Percentiles rank a stretch among this genome's conserved stretches.
These are phyloP conservation scores for Lobophora halterata DNA, from an alignment of 2,888 invertebrate species.

Conservation along the genomic window DNA sequence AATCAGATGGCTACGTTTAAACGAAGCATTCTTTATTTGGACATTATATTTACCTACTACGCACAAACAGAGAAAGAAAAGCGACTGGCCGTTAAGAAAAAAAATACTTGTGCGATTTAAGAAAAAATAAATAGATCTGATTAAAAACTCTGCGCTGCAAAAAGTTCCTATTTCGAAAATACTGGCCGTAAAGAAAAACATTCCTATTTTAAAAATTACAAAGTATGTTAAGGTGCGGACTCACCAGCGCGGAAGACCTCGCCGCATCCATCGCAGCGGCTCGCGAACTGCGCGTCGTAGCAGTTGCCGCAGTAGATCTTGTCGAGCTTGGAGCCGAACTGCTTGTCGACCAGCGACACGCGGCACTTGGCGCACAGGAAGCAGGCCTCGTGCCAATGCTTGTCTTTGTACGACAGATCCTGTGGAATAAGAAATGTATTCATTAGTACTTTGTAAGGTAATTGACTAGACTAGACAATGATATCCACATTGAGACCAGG, in stretches of 20 bases:
- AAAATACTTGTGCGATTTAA: no score
- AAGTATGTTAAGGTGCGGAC: constrained; percentile 48
- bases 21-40: no score
- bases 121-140: no score
- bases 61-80: no score
- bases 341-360: constrained; percentile 98
- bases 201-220: not conserved
- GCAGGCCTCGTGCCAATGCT: constrained; percentile 99
- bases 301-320: constrained; percentile 99
- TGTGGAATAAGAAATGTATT: constrained; percentile 56
- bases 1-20: no score
- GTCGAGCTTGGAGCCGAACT: constrained; percentile 99
- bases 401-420: constrained; percentile 99
- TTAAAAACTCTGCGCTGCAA: no score
- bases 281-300: constrained; percentile 99
- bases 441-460: constrained; percentile 10
- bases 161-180: no score
- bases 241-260: constrained; percentile 99
- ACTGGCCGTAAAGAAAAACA: no score
- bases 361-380: constrained; percentile 99
- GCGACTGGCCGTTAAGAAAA: no score
- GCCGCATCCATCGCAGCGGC: constrained; percentile 98
- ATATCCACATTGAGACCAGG: no score
- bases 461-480: no score
- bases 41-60: no score